phyloP scores from a whole-genome alignment of 2,888 invertebrate genomes.

The Eueremaeus valkanovi region DNA sequence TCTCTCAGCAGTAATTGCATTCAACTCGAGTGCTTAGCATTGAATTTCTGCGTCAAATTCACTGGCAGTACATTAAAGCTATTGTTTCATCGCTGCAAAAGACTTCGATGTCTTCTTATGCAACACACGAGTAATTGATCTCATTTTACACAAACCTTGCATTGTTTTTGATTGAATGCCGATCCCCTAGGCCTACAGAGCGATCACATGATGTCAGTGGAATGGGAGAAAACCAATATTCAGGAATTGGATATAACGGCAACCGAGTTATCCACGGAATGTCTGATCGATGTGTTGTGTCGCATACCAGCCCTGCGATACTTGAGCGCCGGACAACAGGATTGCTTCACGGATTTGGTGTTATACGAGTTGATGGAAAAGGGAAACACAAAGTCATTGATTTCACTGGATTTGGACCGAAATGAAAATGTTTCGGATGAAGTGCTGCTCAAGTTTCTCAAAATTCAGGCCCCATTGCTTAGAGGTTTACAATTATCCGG shows the following conservation, averaged over 20 bases:
- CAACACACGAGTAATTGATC: conserved; percentile 82
- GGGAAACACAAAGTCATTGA: conserved; percentile 68
- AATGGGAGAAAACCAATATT: conserved; percentile 90
- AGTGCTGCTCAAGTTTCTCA: conserved; percentile 83
- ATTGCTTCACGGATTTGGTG: conserved; percentile 94
- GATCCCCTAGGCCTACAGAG: conserved; percentile 74
- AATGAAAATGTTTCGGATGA: conserved; percentile 94
- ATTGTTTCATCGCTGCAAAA: conserved; percentile 84
- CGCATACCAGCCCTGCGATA: conserved; percentile 73
- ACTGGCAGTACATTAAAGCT: conserved; percentile 93
- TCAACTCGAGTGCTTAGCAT: conserved; percentile 90
- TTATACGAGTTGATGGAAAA: conserved; percentile 84
- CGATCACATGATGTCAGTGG: conserved; percentile 88
- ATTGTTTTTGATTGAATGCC: neutral
- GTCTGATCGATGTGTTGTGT: conserved; percentile 84
- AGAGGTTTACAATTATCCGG: conserved; percentile 83
- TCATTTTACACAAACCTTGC: neutral
- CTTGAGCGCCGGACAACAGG: conserved; percentile 91
- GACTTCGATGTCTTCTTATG: conserved; percentile 86
- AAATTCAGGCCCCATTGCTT: conserved; percentile 80
- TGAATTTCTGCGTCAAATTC: conserved; percentile 95
- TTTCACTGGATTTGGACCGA: conserved; percentile 85
- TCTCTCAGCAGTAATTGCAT: conserved; percentile 83
- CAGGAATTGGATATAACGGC: conserved; percentile 95
- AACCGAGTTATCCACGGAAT: conserved; percentile 90